Percentiles rank a stretch among this genome's conserved stretches.
phyloP scores from a whole-genome alignment of 2,113 vertebrate species.

The Parus major region DNA sequence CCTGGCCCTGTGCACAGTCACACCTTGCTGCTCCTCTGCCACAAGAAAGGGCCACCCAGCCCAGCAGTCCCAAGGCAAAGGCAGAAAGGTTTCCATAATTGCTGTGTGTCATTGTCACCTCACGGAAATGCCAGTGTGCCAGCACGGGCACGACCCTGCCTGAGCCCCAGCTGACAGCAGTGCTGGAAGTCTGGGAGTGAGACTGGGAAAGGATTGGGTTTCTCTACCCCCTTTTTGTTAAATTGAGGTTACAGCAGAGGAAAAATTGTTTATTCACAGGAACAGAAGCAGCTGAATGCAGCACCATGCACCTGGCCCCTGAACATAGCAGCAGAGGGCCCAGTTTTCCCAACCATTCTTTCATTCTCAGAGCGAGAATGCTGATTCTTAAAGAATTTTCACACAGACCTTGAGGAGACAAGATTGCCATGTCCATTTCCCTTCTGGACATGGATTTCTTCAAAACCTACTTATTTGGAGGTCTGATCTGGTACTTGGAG shows the following conservation, averaged over 20 bases:
- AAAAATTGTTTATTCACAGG: neutral
- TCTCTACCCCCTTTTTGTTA: neutral
- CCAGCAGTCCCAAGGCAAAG: neutral
- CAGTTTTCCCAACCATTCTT: neutral
- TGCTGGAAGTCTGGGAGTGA: neutral
- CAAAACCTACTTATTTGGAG: slow-evolving; percentile 32
- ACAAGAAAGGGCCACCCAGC: neutral
- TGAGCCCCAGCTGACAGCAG: neutral
- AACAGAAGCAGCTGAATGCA: neutral
- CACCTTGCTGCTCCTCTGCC: neutral
- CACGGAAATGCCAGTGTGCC: neutral
- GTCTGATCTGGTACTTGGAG: slow-evolving; percentile 35
- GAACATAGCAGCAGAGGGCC: neutral
- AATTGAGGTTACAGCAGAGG: neutral
- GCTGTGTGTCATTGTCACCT: neutral
- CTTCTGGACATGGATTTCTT: neutral
- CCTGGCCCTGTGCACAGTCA: neutral
- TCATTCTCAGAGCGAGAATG: neutral
- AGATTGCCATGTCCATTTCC: neutral
- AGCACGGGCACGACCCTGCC: neutral
- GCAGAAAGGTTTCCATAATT: neutral
- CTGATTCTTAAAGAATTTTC: neutral
- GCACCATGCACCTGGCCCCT: neutral
- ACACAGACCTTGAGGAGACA: neutral
- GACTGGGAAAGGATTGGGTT: neutral